Base-by-base conservation (phyloP, 2,888 invertebrate species). In the Xestia c-nigrum region DNA sequence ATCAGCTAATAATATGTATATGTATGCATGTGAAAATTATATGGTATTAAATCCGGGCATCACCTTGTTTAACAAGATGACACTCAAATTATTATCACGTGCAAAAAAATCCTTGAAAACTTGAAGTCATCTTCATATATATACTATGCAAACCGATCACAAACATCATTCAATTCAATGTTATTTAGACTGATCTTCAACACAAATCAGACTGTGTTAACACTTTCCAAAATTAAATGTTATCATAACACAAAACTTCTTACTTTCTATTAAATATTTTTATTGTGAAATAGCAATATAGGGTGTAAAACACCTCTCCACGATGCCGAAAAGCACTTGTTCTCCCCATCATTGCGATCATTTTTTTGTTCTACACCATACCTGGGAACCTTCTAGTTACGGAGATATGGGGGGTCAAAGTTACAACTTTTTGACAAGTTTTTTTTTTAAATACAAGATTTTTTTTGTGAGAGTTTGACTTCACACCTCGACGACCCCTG, bases 191-290 rank as follows among this genome's bases (percentile, higher is more conserved):
- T 72, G 3, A 14, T n/a, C 21, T 81, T 63, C 16, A 47, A 47
- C 7, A 57, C 43, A 57, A 57, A 50, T 57, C 21, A 24, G 21
- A 43, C 9, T 79, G 24, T 55, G 38, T 66, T 24, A 63, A 14
- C 31, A 64, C 79, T 79, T 79, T 82, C 79, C 10, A 67, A 68
- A 55, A 67, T 63, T 67, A 10, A 82, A 50, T 64, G 14, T 57
- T 47, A 64, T 57, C 14, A 19, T 43, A 50, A 7, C 9, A 63
- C 46, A 38, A 19, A 24, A 57, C 3, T n/a, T n/a, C 1, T 5
- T 2, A 82, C 83, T 76, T 79, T 82, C 31, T 55, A 0, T n/a
- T 64, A 2, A 31, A 31, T 31, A 1, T 31, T 78, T 74, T 74
- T 31, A 40, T 77, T 73, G 40, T 14, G 12, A 78, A 78, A 75